Evolutionary conservation across 2,113 vertebrate genomes (phyloP).

Genomic region (Crocuta crocuta): DNA sequence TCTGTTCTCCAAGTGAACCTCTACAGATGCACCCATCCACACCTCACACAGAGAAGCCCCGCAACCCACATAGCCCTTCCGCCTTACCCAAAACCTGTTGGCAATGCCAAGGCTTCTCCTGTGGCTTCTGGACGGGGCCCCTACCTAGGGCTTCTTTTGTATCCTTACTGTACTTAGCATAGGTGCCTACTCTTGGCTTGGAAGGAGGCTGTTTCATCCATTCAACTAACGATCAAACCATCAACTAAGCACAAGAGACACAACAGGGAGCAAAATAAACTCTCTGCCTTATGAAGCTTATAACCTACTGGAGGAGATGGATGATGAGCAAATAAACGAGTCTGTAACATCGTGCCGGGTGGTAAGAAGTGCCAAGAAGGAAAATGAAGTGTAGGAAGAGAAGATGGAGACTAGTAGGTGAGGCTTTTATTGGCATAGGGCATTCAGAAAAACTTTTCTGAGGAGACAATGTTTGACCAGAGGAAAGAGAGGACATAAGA

Average conservation of each 20-base stretch:
- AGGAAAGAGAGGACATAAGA: neutral
- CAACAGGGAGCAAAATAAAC: neutral
- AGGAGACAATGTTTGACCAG: neutral
- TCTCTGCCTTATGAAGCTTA: neutral
- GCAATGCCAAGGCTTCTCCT: neutral
- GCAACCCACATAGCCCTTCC: neutral
- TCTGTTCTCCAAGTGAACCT: neutral
- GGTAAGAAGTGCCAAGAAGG: neutral
- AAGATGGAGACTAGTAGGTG: neutral
- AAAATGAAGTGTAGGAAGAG: neutral
- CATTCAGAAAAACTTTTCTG: neutral
- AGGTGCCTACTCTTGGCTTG: neutral
- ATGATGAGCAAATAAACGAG: neutral
- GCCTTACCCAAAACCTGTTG: neutral
- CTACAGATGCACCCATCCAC: neutral
- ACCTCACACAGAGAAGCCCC: too few species aligned
- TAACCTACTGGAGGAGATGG: neutral
- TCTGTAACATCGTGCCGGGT: fast-evolving
- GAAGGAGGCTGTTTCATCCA: neutral
- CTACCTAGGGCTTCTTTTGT: neutral
- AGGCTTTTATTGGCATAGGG: neutral
- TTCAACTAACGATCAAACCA: neutral
- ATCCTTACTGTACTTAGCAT: neutral
- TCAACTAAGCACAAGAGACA: neutral
- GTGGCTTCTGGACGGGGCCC: neutral